Base-by-base conservation (phyloP, 2,888 invertebrate species). In the Proisotoma minuta region DNA sequence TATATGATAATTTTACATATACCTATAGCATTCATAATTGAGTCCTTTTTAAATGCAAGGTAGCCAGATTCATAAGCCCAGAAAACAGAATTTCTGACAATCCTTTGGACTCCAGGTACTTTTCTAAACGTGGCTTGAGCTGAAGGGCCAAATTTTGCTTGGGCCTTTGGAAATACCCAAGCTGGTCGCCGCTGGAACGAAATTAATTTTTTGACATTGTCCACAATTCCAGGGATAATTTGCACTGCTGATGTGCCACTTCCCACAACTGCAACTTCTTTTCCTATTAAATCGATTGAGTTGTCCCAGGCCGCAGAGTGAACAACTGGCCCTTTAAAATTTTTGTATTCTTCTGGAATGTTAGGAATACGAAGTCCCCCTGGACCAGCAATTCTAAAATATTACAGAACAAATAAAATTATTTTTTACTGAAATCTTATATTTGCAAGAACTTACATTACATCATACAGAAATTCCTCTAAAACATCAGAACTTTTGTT, bases 191-290 rank as follows among this genome's bases (percentile, higher is more conserved):
- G 62, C 56, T 71, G 71, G 50, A 63, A 71, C 1, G 60, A 61
- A 5, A 57, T 60, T 3, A 71, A 52, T 28, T 59, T 60, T 50
- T 66, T 60, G 0, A 70, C 71, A 39, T 66, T 52, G 18, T 59
- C 59, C 1, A 56, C 69, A 39, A 71, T 66, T 22, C 28, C 48
- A 3, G 69, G 69, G 40, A 71, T 65, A 15, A 71, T 65, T 61
- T 71, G 71, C 3, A 69, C 62, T 0, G 69, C 71, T 54, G 60
- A 62, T 8, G 71, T 65, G 12, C 71, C 71, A 27, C 60, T 68
- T 0, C 71, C 71, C 59, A 71, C 57, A 2, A 71, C 49, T 0
- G 59, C 72, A 1, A 71, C 69, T 10, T 10, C 27, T 29, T 70
- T 71, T 4, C 52, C 65, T 22, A 60, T 29, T 23, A 69, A 52